These are phyloP conservation scores for Gymnocypris eckloni DNA, from an alignment of 2,797 vertebrate species.

Conservation along the genomic window DNA sequence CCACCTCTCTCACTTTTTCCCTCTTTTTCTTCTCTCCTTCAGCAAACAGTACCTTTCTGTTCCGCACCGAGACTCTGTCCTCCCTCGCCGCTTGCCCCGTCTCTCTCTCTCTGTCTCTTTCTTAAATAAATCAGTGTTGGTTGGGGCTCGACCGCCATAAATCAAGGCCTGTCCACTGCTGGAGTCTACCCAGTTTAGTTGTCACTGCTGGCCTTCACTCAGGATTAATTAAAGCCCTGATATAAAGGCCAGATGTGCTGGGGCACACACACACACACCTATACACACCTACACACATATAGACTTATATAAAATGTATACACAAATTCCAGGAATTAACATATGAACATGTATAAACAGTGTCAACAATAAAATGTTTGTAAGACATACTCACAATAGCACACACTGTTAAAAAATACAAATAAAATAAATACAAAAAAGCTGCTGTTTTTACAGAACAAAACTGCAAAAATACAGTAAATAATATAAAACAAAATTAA, in stretches of 20 bases:
- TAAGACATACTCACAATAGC: background rate
- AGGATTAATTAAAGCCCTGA: constrained; percentile 99
- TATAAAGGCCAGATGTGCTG: constrained; percentile 99
- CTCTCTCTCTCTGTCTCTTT: constrained; percentile 73
- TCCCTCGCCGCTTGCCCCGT: constrained; percentile 29
- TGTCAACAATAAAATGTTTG: background rate
- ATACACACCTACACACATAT: background rate
- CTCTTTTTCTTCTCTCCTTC: constrained; percentile 55
- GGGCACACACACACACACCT: constrained; percentile 57
- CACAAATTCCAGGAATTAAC: constrained; percentile 38
- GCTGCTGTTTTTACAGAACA: background rate
- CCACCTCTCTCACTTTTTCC: constrained; percentile 46
- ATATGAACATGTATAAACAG: background rate
- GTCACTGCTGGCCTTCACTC: constrained; percentile 99
- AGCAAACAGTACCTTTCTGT: constrained; percentile 83
- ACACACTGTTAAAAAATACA: background rate
- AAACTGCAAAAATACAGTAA: too few relatives aligned
- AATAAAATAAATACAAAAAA: background rate
- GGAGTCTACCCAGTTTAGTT: constrained; percentile 99
- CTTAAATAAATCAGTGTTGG: constrained; percentile 98
- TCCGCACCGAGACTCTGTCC: constrained; percentile 61
- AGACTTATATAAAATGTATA: constrained; percentile 39
- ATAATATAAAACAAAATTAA: background rate
- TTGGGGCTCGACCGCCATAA: constrained; percentile 97
- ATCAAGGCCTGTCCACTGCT: constrained; percentile 96